Evolutionary conservation across 2,888 invertebrate genomes (phyloP), one percentile per base, ranked within the genome.

Genomic region (Sinhomidia bicolor): DNA sequence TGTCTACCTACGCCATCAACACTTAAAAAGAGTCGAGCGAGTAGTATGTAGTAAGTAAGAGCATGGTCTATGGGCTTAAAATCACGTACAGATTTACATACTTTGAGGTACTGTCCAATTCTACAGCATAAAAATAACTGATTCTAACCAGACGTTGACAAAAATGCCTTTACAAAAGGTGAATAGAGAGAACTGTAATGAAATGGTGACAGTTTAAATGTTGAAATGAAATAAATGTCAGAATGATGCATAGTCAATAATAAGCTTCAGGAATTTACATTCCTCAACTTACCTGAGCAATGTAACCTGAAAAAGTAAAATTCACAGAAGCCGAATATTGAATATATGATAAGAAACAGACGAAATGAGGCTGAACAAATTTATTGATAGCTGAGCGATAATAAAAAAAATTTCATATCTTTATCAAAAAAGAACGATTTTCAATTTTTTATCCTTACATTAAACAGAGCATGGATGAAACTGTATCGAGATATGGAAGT

Each of bases 401-500:
- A 54, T 54, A 54, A 36, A 36, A 36, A 36, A 5, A 36, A 3
- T 5, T 36, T 36, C 36, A 36, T 5, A 36, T 36, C 36, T 7
- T 36, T 36, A 3, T 36, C 36, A 36, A 41, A 41, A 47, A 47
- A 47, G n/a, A 54, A 54, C 17, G 5, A 23, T 74, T 44, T n/a
- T 29, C 12, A 36, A 5, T 3, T 36, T 36, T 36, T 3, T 36
- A 47, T 51, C 47, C 5, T 76, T 76, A 9, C 51, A 68, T 85
- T 54, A 62, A 84, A 3, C 65, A 92, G 92, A 78, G 91, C 91
- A 71, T 91, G 92, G 91, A 91, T 91, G 90, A 88, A 91, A 68
- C 32, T 91, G 10, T 92, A 91, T 71, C 90, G 90, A 41, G 91
- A 91, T 74, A 91, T 92, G 91, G 92, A 92, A 88, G 89, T 92